phyloP scores from a whole-genome alignment of 2,113 vertebrate genomes.

The Tragelaphus imberbis region DNA sequence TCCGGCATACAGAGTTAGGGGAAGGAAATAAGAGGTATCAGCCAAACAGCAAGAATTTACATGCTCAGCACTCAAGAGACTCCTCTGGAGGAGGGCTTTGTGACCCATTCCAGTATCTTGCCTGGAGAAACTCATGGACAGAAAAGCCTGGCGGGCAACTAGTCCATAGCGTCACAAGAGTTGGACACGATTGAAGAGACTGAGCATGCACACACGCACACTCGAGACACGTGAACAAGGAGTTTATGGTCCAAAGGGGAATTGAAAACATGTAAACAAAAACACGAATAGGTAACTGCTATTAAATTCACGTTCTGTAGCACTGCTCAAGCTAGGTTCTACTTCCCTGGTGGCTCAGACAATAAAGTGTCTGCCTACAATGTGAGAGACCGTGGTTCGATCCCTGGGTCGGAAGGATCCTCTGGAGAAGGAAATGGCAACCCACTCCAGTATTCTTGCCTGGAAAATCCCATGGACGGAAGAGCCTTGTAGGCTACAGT shows the following conservation, averaged over 20 bases:
- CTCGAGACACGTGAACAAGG: neutral
- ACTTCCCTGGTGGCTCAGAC: neutral
- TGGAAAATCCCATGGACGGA: neutral
- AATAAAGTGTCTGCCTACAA: neutral
- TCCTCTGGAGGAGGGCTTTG: neutral
- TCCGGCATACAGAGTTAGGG: neutral
- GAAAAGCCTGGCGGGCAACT: neutral
- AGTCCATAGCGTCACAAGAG: neutral
- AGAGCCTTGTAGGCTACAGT: neutral
- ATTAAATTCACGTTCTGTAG: neutral
- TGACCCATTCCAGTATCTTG: neutral
- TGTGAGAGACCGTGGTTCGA: neutral
- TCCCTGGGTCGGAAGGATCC: neutral
- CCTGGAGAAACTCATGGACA: neutral
- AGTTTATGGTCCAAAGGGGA: neutral
- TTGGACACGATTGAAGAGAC: neutral
- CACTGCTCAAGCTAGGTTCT: neutral
- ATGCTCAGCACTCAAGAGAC: neutral
- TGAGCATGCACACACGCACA: neutral
- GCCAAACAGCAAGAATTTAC: neutral
- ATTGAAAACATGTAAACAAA: neutral
- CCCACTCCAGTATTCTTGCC: neutral
- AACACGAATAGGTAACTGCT: neutral
- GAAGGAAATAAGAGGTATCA: neutral
- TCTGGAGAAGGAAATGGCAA: neutral